These are phyloP conservation scores for Archilochus colubris DNA, from an alignment of 2,113 vertebrate species.

Conservation along the genomic window DNA sequence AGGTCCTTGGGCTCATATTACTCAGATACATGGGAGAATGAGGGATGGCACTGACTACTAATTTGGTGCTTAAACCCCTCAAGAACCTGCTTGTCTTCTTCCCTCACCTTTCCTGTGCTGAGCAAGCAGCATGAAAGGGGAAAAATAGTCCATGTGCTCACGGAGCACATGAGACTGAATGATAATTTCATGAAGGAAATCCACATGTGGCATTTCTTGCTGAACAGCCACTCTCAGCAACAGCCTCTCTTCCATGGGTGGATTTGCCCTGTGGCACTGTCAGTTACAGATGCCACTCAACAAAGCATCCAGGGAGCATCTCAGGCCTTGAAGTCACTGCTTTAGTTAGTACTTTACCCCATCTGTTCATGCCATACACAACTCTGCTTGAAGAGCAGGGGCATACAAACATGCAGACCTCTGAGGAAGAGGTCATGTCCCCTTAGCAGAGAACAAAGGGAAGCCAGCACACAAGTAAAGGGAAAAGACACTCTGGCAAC, in stretches of 20 bases:
- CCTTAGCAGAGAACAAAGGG: not conserved
- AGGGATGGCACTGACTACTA: not conserved
- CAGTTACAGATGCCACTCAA: fast-evolving
- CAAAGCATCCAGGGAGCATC: not conserved
- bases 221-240: not conserved
- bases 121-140: not conserved
- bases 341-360: not conserved
- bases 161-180: not conserved
- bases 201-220: not conserved
- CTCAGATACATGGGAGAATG: not conserved
- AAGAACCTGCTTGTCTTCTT: not conserved
- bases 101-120: not conserved
- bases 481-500: fast-evolving
- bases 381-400: not conserved
- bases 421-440: not conserved
- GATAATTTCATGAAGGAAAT: not conserved
- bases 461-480: not conserved
- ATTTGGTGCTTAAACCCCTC: not conserved
- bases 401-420: not conserved
- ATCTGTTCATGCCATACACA: not conserved
- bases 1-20: not conserved
- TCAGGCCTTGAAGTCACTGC: not conserved
- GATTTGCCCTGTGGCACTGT: not conserved
- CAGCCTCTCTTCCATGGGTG: not conserved
- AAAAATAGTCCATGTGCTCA: not conserved